Evolutionary conservation across 1,140 invertebrate species (phyloP), one percentile per base, ranked within the genome.

Genomic region (Megathymus violae): DNA sequence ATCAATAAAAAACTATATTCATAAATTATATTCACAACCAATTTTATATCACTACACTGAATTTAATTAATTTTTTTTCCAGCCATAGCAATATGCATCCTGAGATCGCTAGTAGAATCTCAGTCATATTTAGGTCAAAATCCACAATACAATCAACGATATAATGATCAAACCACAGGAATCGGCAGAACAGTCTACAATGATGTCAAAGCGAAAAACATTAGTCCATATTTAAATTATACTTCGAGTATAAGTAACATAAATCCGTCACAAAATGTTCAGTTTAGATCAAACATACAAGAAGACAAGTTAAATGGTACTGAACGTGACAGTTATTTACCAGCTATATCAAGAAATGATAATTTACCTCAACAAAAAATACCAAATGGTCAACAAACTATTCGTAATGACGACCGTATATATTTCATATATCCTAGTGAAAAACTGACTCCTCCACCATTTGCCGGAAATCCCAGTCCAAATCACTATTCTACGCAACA

Each of bases 401-500:
- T 19, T 9, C 6, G n/a, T 22, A 41, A 54, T 41, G 14, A 10
- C 13, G 38, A 54, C 15, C n/a, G n/a, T 10, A 27, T 54, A 14
- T 5, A 41, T 15, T 41, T 13, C 25, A 4, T 6, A 10, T 17
- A 54, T 1, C 38, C 38, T 15, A 41, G 4, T 41, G 9, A 25
- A 9, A 38, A 54, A 22, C 40, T 25, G 17, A 54, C 7, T 9
- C 50, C 36, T 14, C 16, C 50, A 5, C 36, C 17, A 10, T 41
- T 41, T 7, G 13, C 11, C 13, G n/a, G 7, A 27, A 41, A 38
- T 15, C 10, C 34, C 13, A 41, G 34, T 11, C 50, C 38, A 11
- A 54, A 41, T 41, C 22, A 41, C 16, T 54, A 34, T 65, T 44
- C 27, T 31, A 19, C 38, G 9, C 25, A 41, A 63, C 63, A n/a